phyloP scores from a whole-genome alignment of 2,113 vertebrate genomes.

The Halcyon senegalensis region DNA sequence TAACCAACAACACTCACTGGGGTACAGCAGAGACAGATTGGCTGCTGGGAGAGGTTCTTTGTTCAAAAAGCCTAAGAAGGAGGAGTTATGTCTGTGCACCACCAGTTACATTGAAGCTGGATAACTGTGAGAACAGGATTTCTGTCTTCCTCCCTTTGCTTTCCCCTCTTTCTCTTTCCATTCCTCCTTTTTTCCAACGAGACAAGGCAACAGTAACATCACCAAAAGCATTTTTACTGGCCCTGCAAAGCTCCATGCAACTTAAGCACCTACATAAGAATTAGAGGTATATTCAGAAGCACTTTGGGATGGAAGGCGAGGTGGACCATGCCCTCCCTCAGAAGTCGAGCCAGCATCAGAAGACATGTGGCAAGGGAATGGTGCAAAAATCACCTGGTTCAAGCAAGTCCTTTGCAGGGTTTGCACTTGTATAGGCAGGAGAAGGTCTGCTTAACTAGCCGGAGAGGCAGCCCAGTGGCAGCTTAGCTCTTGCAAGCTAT shows the following conservation, averaged over 20 bases:
- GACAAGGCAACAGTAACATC: neutral
- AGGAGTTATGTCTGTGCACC: neutral
- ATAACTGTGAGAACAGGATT: neutral
- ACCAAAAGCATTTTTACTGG: neutral
- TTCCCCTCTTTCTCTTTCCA: neutral
- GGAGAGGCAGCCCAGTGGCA: neutral
- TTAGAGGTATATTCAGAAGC: neutral
- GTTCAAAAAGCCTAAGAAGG: neutral
- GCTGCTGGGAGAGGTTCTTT: neutral
- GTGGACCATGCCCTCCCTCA: neutral
- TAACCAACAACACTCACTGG: fast-evolving
- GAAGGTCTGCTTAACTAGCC: neutral
- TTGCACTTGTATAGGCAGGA: neutral
- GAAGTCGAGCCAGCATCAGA: neutral
- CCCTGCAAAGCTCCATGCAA: neutral
- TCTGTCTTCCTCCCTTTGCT: neutral
- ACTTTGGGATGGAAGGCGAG: neutral
- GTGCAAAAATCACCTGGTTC: neutral
- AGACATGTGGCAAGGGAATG: neutral
- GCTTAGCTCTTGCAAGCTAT: neutral
- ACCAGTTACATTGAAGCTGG: neutral
- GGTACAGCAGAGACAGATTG: neutral
- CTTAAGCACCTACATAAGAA: neutral
- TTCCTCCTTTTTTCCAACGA: neutral
- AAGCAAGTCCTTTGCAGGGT: neutral